phyloP scores from a whole-genome alignment of 2,888 invertebrate genomes.

The Volucella bombylans region DNA sequence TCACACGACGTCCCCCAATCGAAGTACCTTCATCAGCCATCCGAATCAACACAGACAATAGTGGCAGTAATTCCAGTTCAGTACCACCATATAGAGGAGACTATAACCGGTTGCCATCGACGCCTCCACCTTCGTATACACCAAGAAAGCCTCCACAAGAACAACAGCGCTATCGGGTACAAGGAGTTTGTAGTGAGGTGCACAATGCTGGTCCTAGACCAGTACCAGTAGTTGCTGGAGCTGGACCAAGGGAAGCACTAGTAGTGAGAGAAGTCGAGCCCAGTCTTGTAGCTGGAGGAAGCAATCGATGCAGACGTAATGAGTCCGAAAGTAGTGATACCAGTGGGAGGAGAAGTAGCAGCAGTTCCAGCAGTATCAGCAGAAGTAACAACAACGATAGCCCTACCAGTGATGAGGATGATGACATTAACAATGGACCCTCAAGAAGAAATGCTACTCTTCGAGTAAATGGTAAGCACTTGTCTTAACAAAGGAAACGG shows the following conservation, averaged over 20 bases:
- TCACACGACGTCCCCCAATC: constrained; percentile 54
- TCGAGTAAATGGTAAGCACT: constrained; percentile 70
- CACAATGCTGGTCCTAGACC: constrained; percentile 45
- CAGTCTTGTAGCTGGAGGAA: constrained; percentile 43
- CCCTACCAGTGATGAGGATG: constrained; percentile 67
- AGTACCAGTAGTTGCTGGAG: constrained; percentile 24
- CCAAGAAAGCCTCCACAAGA: constrained; percentile 67
- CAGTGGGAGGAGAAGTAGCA: constrained; percentile 58
- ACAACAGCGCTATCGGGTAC: constrained; percentile 19
- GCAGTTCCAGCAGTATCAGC: constrained; percentile 55
- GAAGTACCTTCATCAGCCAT: constrained; percentile 43
- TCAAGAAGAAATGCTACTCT: constrained; percentile 69
- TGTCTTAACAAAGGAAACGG: background rate
- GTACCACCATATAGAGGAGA: constrained; percentile 74
- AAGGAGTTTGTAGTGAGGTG: constrained; percentile 41
- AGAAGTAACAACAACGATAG: constrained; percentile 70
- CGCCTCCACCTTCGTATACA: constrained; percentile 81
- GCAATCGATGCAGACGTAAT: constrained; percentile 64
- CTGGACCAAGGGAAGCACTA: too few relatives aligned
- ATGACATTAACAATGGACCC: constrained; percentile 68
- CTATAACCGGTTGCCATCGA: constrained; percentile 77
- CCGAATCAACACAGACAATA: constrained; percentile 55
- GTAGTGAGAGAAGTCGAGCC: constrained; percentile 6
- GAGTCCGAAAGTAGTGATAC: constrained; percentile 65
- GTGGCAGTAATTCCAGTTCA: constrained; percentile 50